Evolutionary conservation across 2,888 invertebrate genomes (phyloP).

Genomic region (Limnephilus auricula): DNA sequence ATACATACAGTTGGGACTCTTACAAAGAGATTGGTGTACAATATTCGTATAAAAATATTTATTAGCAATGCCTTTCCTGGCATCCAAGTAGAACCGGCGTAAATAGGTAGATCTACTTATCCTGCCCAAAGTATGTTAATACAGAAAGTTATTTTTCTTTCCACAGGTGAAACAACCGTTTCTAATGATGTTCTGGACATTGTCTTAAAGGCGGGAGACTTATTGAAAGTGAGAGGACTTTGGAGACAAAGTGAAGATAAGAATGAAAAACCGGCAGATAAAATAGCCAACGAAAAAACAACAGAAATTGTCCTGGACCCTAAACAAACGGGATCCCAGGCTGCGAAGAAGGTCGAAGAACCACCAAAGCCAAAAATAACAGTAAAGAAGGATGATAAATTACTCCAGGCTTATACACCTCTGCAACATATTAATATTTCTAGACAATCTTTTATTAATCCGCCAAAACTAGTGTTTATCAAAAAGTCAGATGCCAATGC

Average conservation of each 20-base stretch:
- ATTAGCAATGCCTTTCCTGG: no score
- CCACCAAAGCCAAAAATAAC: conserved; percentile 71
- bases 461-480: conserved; percentile 76
- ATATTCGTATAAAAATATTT: no score
- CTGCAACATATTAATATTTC: conserved; percentile 69
- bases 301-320: conserved; percentile 70
- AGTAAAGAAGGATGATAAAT: conserved; percentile 76
- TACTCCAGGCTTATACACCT: conserved; percentile 73
- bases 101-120: no score
- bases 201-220: conserved; percentile 89
- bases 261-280: conserved; percentile 71
- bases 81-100: no score
- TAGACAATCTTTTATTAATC: conserved; percentile 77
- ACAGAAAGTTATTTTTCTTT: background rate
- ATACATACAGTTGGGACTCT: no score
- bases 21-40: no score
- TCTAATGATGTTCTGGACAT: conserved; percentile 90
- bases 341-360: conserved; percentile 72
- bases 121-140: no score
- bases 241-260: conserved; percentile 83
- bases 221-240: conserved; percentile 87
- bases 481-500: conserved; percentile 74
- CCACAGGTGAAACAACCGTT: conserved; percentile 86
- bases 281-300: conserved; percentile 69
- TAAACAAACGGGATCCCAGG: conserved; percentile 42